Evolutionary conservation across 1,140 invertebrate species (phyloP).

Genomic region (Brachystomella parvula): DNA sequence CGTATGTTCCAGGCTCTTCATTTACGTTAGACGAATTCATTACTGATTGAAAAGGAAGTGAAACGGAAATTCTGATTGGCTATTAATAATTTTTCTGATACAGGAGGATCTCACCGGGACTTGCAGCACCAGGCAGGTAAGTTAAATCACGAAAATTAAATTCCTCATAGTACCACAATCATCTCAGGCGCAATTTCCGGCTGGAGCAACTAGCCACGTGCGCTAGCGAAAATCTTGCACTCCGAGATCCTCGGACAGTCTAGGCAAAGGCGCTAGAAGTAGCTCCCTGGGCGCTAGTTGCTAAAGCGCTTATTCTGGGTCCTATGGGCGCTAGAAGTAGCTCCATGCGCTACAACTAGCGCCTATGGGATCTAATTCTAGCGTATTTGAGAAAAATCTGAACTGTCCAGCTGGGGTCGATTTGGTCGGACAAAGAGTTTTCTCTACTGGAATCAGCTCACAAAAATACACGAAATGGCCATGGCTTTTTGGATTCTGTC

Average conservation of each 20-base stretch:
- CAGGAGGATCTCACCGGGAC: slow-evolving; percentile 56
- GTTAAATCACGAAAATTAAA: not conserved
- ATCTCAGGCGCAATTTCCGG: not conserved
- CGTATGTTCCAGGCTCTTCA: not conserved
- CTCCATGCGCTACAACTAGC: too few relatives aligned
- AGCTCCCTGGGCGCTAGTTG: too few relatives aligned
- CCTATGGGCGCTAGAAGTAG: too few relatives aligned
- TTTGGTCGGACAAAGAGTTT: too few relatives aligned
- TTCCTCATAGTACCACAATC: not conserved
- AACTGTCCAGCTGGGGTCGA: too few relatives aligned
- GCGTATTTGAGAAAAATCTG: too few relatives aligned
- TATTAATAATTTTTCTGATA: not conserved
- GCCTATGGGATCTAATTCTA: not conserved
- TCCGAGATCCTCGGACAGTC: not conserved
- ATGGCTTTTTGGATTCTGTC: too few relatives aligned
- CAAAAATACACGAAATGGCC: too few relatives aligned
- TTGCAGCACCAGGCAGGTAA: slow-evolving; percentile 51
- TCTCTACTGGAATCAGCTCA: too few relatives aligned
- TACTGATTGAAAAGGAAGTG: not conserved
- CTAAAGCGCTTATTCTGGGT: not conserved
- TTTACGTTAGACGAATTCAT: not conserved
- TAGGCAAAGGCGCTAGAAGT: too few relatives aligned
- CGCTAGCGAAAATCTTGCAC: not conserved
- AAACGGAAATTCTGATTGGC: not conserved
- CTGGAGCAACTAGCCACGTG: too few relatives aligned